phyloP scores from a whole-genome alignment of 2,888 invertebrate species.

The Ypsolopha scabrella region DNA sequence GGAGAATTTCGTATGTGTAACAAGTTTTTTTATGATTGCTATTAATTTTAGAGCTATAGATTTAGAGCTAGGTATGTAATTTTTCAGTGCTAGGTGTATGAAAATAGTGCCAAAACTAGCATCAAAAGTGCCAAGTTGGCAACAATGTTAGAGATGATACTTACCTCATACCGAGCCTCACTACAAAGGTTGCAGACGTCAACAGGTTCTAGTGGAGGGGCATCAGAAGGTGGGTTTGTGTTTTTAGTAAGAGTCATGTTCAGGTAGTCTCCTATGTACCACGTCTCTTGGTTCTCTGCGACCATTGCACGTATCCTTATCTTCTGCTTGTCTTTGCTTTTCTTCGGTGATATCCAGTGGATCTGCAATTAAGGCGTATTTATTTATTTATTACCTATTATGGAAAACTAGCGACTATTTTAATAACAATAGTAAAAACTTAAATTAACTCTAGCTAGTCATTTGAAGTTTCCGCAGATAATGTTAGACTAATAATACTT shows the following conservation, averaged over 20 bases:
- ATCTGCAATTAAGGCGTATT: constrained; percentile 27
- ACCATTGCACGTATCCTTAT: constrained; percentile 55
- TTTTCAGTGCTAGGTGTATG: background rate
- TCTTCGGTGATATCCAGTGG: constrained; percentile 56
- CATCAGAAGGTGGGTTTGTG: constrained; percentile 32
- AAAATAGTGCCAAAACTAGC: no score
- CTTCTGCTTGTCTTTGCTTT: constrained; percentile 19
- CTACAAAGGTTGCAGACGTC: constrained; percentile 41
- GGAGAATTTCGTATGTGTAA: no score
- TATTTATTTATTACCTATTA: no score
- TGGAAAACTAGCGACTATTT: no score
- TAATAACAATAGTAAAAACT: no score
- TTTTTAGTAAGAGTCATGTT: constrained; percentile 37
- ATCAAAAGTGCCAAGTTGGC: background rate
- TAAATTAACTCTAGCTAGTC: no score
- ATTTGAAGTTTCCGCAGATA: no score
- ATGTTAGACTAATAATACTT: no score
- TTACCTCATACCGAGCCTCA: constrained; percentile 57
- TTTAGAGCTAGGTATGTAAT: background rate
- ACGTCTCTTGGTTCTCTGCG: constrained; percentile 48
- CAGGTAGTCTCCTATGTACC: constrained; percentile 38
- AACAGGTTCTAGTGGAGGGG: constrained; percentile 27
- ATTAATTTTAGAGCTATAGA: background rate
- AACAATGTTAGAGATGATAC: constrained; percentile 4
- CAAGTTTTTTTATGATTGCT: no score